Evolutionary conservation across 2,888 invertebrate genomes (phyloP).

Genomic region (Pseudococcus longispinus): DNA sequence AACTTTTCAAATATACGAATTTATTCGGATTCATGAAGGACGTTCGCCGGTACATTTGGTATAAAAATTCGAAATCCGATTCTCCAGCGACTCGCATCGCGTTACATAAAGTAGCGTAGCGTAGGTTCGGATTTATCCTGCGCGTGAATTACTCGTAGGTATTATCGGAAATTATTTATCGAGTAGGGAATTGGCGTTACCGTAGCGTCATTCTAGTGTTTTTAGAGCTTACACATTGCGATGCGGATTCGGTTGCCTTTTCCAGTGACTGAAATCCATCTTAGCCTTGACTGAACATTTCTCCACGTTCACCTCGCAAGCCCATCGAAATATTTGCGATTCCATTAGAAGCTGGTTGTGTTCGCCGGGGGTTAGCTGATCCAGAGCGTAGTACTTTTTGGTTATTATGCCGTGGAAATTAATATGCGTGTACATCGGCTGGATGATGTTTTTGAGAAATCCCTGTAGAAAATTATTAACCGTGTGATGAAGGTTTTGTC

Average conservation of each 20-base stretch:
- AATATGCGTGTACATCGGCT: neutral
- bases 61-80: slow-evolving; percentile 46
- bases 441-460: neutral
- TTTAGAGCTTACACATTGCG: slow-evolving; percentile 71
- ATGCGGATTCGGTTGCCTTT: slow-evolving; percentile 74
- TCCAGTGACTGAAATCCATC: slow-evolving; percentile 78
- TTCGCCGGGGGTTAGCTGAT: slow-evolving; percentile 20
- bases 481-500: neutral
- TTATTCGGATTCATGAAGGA: slow-evolving; percentile 43
- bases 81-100: slow-evolving; percentile 35
- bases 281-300: slow-evolving; percentile 79
- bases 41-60: slow-evolving; percentile 4
- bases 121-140: slow-evolving; percentile 44
- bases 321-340: slow-evolving; percentile 63
- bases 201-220: neutral
- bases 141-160: no score
- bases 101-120: slow-evolving; percentile 47
- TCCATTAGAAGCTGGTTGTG: slow-evolving; percentile 30
- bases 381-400: neutral
- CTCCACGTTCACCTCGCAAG: slow-evolving; percentile 76
- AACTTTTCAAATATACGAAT: slow-evolving; percentile 37
- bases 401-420: slow-evolving; percentile 12
- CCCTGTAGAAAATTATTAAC: neutral
- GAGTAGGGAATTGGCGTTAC: neutral
- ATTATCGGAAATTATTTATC: neutral